These are phyloP conservation scores for Eupeodes luniger DNA, from an alignment of 2,888 invertebrate species.

Conservation along the genomic window DNA sequence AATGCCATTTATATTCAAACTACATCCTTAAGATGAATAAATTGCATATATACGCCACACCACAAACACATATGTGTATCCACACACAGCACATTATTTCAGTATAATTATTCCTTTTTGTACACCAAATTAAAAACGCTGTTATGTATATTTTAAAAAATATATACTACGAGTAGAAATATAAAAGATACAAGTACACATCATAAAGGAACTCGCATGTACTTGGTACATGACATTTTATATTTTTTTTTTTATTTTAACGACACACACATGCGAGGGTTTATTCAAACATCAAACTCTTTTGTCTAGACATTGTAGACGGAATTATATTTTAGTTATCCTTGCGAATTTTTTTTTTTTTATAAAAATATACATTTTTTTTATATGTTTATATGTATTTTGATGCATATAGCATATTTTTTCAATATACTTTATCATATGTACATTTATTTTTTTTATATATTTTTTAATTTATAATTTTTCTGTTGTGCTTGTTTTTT, in stretches of 20 bases:
- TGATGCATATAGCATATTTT: conserved; percentile 5
- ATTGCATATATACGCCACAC: not conserved
- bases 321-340: conserved; percentile 53
- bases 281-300: conserved; percentile 66
- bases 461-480: conserved; percentile 55
- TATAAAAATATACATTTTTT: not conserved
- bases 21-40: conserved; percentile 46
- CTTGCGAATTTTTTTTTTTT: conserved; percentile 8
- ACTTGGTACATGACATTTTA: conserved; percentile 41
- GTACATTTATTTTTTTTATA: conserved; percentile 13
- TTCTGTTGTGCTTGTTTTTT: conserved; percentile 24
- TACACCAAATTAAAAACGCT: conserved; percentile 68
- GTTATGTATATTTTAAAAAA: conserved; percentile 16
- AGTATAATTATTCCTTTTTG: conserved; percentile 68
- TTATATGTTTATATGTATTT: conserved; percentile 10
- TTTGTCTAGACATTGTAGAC: conserved; percentile 74
- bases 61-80: not conserved
- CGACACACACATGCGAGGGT: conserved; percentile 37
- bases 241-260: conserved; percentile 33
- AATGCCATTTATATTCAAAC: conserved; percentile 64
- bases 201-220: conserved; percentile 16
- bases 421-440: not conserved
- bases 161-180: not conserved
- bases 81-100: conserved; percentile 29
- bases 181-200: conserved; percentile 15